phyloP scores from a whole-genome alignment of 2,113 vertebrate species.

The Cyprinodon variegatus region DNA sequence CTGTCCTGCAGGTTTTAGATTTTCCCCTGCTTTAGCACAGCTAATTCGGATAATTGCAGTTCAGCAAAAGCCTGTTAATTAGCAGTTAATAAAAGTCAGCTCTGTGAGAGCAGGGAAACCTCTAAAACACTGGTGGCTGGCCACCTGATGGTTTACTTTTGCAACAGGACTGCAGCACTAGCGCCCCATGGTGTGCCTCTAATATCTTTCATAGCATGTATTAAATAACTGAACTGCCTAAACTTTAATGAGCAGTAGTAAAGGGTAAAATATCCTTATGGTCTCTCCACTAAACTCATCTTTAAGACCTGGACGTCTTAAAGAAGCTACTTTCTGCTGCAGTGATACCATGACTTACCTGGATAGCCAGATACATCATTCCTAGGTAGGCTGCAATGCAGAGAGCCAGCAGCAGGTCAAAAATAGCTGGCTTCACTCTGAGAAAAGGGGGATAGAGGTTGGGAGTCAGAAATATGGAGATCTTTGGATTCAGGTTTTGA shows the following conservation, averaged over 20 bases:
- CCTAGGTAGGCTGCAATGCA: constrained; percentile 96
- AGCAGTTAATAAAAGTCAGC: too few species aligned
- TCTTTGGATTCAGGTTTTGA: background rate
- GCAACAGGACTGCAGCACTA: too few species aligned
- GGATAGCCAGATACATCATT: constrained; percentile 90
- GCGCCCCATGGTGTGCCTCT: too few species aligned
- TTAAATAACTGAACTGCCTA: background rate
- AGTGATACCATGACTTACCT: constrained; percentile 76
- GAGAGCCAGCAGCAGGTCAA: constrained; percentile 94
- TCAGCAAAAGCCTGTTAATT: too few species aligned
- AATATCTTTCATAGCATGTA: background rate
- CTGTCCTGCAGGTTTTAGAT: too few species aligned
- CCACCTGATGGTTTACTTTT: too few species aligned
- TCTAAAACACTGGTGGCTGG: too few species aligned
- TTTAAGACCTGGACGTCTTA: background rate
- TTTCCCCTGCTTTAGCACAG: too few species aligned
- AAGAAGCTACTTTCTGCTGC: background rate
- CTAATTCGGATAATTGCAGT: too few species aligned
- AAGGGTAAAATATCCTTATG: background rate
- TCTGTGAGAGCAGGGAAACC: too few species aligned
- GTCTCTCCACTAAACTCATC: background rate
- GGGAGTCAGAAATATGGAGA: background rate
- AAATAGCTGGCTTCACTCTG: constrained; percentile 98
- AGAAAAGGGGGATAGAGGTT: background rate
- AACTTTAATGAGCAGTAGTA: background rate